These are phyloP conservation scores for Enhydra lutris DNA, from an alignment of 2,113 vertebrate genomes.

Conservation along the genomic window DNA sequence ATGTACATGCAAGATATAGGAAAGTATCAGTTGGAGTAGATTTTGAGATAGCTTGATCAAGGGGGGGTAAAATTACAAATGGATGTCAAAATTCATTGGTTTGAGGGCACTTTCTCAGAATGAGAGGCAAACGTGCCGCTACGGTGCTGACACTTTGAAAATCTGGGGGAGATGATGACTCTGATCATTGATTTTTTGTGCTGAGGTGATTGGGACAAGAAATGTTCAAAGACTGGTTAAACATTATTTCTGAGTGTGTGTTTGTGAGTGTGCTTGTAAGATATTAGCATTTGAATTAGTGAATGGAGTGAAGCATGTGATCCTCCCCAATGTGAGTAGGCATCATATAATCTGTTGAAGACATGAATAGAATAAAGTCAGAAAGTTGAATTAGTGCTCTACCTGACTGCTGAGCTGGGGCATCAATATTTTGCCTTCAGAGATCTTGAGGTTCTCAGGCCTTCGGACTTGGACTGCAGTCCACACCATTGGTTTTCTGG, in stretches of 20 bases:
- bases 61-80: background rate
- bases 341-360: background rate
- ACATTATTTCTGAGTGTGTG: background rate
- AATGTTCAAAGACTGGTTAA: background rate
- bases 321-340: background rate
- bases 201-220: background rate
- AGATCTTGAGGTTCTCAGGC: background rate
- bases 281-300: background rate
- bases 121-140: background rate
- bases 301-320: background rate
- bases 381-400: background rate
- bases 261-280: background rate
- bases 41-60: background rate
- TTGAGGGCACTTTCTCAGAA: background rate
- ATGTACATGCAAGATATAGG: background rate
- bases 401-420: background rate
- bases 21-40: background rate
- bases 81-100: background rate
- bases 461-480: background rate
- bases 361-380: background rate
- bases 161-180: background rate
- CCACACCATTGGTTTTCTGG: background rate
- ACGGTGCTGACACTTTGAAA: background rate
- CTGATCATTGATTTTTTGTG: background rate
- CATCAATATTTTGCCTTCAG: background rate